Evolutionary conservation across 2,113 vertebrate genomes (phyloP), one percentile per base, ranked within the genome.

Genomic region (Mesembrinibis cayennensis): DNA sequence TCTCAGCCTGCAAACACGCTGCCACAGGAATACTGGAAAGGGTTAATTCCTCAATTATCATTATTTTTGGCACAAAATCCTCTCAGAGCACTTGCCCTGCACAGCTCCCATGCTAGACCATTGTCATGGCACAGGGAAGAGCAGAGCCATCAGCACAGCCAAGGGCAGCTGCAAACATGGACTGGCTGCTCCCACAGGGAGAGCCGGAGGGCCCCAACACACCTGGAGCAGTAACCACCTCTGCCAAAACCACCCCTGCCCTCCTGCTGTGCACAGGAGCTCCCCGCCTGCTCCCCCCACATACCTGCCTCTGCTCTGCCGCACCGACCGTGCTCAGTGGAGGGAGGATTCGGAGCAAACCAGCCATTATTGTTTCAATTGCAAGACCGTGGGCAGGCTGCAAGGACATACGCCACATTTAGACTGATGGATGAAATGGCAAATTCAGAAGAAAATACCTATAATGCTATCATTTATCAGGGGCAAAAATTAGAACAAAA

Each of bases 321-420:
- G 4, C 59, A 10, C 27, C 1, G 0, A 11, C 44, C 7, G 0
- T 11, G 10, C 21, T 11, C 50, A 8, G 67, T 2, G 0, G 3
- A 3, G 26, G 14, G 18, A 44, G 32, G 20, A 25, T 14, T 30
- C 0, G 0, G 55, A 36, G 30, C 30, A 49, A 6, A 49, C 3
- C n/a, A 14, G 25, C 25, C 1, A 0, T 9, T 25, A 5, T 9
- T 9, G 21, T 9, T 56, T 32, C 36, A 4, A 1, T 3, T 16
- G 32, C 16, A 10, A 29, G 69, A 23, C 27, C 1, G 0, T 1
- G 23, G 63, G 49, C 53, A 18, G 42, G 53, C 18, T 62, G 47
- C 42, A 13, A 40, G 36, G 53, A 63, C 16, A 11, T 4, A 20
- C 22, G 21, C 13, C 27, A 30, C 5, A 1, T 58, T 26, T 7